Base-by-base conservation (phyloP, 2,113 vertebrate species). In the Cariama cristata region DNA sequence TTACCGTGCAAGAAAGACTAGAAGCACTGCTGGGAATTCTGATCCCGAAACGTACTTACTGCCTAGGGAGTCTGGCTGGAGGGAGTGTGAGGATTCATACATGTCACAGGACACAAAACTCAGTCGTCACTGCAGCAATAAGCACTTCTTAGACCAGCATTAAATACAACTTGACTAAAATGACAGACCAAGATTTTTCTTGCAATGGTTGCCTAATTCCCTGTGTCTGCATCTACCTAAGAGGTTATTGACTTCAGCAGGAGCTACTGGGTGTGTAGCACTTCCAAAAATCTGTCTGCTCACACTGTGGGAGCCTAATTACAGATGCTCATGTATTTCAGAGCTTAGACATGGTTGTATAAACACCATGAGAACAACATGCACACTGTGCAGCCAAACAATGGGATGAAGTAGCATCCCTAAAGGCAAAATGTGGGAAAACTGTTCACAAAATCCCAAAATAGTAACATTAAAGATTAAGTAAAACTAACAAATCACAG, bases 1-100 rank as follows among this genome's bases (percentile, higher is more conserved):
- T 42, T 74, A 47, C 64, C 87, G 60, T 60, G 63, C 23, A 72
- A 58, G 68, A 92, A 83, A 40, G 45, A 16, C 45, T 73, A 20
- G 60, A 75, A 66, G 22, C 60, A 42, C 35, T 55, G 52, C 81
- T 79, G 74, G 86, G 58, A 90, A 76, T 72, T 47, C 74, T 85
- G 50, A 69, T 79, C 71, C 62, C 0, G 0, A 68, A 72, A 67
- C 2, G 0, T 14, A 10, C 27, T 62, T 59, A 17, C 11, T 35
- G 40, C 40, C 40, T 3, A 2, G 17, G 27, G 67, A 74, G 18
- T 45, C 80, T 14, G 7, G 18, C 64, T 79, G 52, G 26, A 68
- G 59, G 22, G 15, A 38, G 10, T 15, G 11, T 24, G 63, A 84
- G 28, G 33, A 44, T 82, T 45, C 49, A 12, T 47, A 55, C 23